phyloP scores from a whole-genome alignment of 92 coral and sea anemone species.

The Porites rus region DNA sequence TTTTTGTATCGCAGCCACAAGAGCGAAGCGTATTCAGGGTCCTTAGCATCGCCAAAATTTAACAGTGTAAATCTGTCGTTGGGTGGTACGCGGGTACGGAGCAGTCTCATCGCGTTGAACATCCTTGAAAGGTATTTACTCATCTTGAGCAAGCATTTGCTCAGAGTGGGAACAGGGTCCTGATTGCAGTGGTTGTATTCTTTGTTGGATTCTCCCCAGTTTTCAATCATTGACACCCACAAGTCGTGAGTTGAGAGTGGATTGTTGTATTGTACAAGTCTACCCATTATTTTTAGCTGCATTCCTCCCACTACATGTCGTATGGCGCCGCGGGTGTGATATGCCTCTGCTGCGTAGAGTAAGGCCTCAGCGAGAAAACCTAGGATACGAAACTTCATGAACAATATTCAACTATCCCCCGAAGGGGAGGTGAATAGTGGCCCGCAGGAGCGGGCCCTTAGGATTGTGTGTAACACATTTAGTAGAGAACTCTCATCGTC shows the following conservation, averaged over 20 bases:
- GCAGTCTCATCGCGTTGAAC: slow-evolving; percentile 58
- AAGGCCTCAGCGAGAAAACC: slow-evolving; percentile 59
- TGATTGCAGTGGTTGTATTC: slow-evolving; percentile 57
- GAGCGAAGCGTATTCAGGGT: slow-evolving; percentile 30
- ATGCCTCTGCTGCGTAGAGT: slow-evolving; percentile 80
- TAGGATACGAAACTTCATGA: background rate
- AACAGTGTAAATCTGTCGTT: slow-evolving; percentile 26
- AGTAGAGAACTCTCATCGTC: no score
- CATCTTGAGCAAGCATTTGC: slow-evolving; percentile 74
- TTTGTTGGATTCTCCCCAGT: slow-evolving; percentile 83
- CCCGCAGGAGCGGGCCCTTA: no score
- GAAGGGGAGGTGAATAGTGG: no score
- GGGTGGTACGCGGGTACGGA: slow-evolving; percentile 20
- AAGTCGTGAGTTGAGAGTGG: slow-evolving; percentile 47
- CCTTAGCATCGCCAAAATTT: slow-evolving; percentile 20
- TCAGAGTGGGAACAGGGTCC: background rate
- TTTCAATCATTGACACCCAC: slow-evolving; percentile 87
- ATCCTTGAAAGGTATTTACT: slow-evolving; percentile 76
- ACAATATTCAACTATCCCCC: no score
- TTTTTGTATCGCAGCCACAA: slow-evolving; percentile 57
- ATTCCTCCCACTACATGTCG: slow-evolving; percentile 81
- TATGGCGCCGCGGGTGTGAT: slow-evolving; percentile 77
- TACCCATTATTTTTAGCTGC: slow-evolving; percentile 47
- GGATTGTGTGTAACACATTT: no score
- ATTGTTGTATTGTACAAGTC: background rate